Percentiles rank a stretch among this genome's conserved stretches.
These are phyloP conservation scores for Mastacembelus armatus DNA, from an alignment of 2,797 vertebrate genomes.

Conservation along the genomic window DNA sequence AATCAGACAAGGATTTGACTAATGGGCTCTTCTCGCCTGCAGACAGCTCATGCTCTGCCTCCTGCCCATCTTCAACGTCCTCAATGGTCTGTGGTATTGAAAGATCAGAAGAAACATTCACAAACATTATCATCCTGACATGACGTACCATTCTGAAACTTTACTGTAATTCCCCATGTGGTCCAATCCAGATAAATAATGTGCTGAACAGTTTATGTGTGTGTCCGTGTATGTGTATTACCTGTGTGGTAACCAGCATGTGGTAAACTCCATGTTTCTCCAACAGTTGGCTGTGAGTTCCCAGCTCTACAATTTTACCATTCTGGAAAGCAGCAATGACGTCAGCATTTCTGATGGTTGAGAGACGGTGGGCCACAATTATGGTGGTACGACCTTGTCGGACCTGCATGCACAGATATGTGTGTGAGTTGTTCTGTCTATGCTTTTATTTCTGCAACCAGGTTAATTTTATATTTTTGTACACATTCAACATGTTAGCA, in stretches of 20 bases:
- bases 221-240: slow-evolving; percentile 68
- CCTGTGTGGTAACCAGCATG: slow-evolving; percentile 92
- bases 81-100: slow-evolving; percentile 74
- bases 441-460: neutral
- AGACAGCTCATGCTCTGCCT: slow-evolving; percentile 34
- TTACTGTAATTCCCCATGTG: neutral
- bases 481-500: no score
- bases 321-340: slow-evolving; percentile 89
- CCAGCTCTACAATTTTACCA: slow-evolving; percentile 88
- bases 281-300: slow-evolving; percentile 90
- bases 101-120: slow-evolving; percentile 2
- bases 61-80: slow-evolving; percentile 32
- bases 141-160: neutral
- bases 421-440: neutral
- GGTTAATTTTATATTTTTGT: no score
- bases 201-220: neutral
- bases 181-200: neutral
- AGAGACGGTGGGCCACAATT: slow-evolving; percentile 93
- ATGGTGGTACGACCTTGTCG: slow-evolving; percentile 93
- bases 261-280: slow-evolving; percentile 89
- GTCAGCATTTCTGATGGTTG: slow-evolving; percentile 94
- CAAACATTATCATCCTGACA: slow-evolving; percentile 10
- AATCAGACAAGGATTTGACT: slow-evolving; percentile 36
- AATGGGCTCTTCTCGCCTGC: slow-evolving; percentile 73
- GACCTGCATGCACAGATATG: slow-evolving; percentile 74